phyloP scores from a whole-genome alignment of 2,797 vertebrate genomes.

The Peromyscus eremicus region DNA sequence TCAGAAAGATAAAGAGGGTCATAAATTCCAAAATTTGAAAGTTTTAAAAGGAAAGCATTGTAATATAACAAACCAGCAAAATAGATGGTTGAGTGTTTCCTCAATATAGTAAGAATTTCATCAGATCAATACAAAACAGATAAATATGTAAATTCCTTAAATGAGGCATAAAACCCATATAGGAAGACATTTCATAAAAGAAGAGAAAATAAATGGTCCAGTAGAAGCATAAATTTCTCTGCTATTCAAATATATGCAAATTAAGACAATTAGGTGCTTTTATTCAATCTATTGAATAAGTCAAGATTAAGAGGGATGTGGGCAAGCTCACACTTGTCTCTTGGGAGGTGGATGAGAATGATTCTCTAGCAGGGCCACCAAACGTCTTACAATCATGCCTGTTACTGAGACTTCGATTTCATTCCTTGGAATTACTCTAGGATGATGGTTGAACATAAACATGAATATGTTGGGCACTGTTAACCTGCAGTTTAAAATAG shows the following conservation, averaged over 20 bases:
- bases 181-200: constrained; percentile 32
- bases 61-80: background rate
- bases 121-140: constrained; percentile 20
- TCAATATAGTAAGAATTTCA: constrained; percentile 9
- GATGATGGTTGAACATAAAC: background rate
- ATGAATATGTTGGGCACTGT: background rate
- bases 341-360: background rate
- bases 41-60: background rate
- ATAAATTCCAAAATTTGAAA: background rate
- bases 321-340: background rate
- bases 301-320: background rate
- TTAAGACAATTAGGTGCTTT: background rate
- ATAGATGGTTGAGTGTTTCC: background rate
- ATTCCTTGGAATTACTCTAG: background rate
- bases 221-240: constrained; percentile 2
- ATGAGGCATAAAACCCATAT: background rate
- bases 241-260: constrained; percentile 24
- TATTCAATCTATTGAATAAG: background rate
- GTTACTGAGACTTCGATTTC: background rate
- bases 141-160: background rate
- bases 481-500: background rate
- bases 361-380: background rate
- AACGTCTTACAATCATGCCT: background rate
- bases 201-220: background rate
- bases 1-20: background rate